These are phyloP conservation scores for Microcebus lehilahytsara DNA, from an alignment of 2,113 vertebrate species.

Conservation along the genomic window DNA sequence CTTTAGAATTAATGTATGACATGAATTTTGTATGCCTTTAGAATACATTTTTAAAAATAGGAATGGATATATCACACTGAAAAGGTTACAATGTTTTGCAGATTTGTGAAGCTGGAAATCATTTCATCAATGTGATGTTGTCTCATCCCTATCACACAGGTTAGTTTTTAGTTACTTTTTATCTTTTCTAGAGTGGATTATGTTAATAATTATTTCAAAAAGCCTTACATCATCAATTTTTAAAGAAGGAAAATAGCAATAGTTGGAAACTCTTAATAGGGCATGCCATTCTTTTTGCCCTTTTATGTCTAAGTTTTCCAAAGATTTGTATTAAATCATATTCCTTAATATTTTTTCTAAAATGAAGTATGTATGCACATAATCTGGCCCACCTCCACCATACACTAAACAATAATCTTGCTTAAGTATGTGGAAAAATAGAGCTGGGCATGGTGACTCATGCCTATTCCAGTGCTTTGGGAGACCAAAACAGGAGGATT, in stretches of 20 bases:
- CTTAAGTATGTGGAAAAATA: neutral
- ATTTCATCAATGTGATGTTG: conserved; percentile 86
- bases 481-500: no score
- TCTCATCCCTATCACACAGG: conserved; percentile 84
- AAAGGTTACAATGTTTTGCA: conserved; percentile 77
- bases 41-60: neutral
- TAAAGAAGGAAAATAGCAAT: neutral
- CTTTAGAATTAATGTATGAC: neutral
- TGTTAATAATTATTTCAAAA: neutral
- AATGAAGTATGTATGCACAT: neutral
- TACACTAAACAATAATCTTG: neutral
- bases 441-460: no score
- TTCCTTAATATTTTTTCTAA: neutral
- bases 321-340: neutral
- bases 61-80: neutral
- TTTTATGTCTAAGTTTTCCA: neutral
- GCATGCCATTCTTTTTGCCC: neutral
- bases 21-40: neutral
- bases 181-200: conserved; percentile 21
- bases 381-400: neutral
- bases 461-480: no score
- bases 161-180: conserved; percentile 73
- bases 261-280: neutral
- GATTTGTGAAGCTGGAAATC: conserved; percentile 89
- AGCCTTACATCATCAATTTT: neutral